Conservation (phyloP, 2,888 invertebrate genomes). For the Drosophila austrosaltans region DNA sequence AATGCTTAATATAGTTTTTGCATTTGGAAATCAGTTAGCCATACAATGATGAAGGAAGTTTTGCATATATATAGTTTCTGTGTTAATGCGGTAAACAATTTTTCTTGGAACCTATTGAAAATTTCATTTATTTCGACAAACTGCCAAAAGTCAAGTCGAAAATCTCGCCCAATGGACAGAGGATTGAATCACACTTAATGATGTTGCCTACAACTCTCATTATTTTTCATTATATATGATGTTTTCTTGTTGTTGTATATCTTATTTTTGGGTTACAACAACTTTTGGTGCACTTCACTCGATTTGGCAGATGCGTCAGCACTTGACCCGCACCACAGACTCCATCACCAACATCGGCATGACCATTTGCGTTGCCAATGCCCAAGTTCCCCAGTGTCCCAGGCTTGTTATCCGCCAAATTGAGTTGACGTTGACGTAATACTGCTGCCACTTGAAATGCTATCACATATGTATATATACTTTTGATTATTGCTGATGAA, state of each 20-base stretch:
- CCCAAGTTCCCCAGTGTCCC: constrained; percentile 57
- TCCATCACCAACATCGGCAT: constrained; percentile 39
- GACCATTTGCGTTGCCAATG: constrained; percentile 21
- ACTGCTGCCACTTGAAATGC: constrained; percentile 67
- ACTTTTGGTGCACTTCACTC: constrained; percentile 75
- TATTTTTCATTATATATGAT: constrained; percentile 62
- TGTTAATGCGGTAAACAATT: no score
- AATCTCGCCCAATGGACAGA: constrained; percentile 73
- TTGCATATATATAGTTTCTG: no score
- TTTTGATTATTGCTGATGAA: constrained; percentile 54
- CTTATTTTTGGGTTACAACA: constrained; percentile 55
- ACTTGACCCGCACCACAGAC: constrained; percentile 63
- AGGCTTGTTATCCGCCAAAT: constrained; percentile 75
- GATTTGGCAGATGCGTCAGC: constrained; percentile 76
- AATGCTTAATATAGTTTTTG: no score
- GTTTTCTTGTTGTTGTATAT: constrained; percentile 27
- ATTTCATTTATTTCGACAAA: constrained; percentile 21
- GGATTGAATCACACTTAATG: constrained; percentile 75
- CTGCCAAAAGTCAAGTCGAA: constrained; percentile 54
- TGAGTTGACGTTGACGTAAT: constrained; percentile 76
- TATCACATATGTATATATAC: constrained; percentile 56
- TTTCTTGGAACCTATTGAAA: background rate
- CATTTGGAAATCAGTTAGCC: no score
- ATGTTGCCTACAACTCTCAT: constrained; percentile 70
- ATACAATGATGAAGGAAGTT: no score